A percentile compares a stretch with the other conserved stretches of the same genome.
phyloP scores from a whole-genome alignment of 2,888 invertebrate genomes.

The Trissonchulus sp. region DNA sequence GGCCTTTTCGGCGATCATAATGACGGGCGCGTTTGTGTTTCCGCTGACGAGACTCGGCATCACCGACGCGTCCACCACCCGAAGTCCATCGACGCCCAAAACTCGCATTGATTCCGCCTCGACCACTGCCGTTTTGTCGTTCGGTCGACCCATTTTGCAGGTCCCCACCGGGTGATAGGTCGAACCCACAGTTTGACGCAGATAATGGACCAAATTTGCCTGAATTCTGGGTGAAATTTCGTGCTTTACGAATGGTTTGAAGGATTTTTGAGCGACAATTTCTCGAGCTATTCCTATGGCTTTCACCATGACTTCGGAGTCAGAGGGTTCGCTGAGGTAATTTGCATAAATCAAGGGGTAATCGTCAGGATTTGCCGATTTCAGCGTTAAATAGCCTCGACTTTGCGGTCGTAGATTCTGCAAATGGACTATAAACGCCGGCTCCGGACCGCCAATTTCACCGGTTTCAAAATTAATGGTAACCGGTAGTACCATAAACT shows the following conservation, averaged over 20 bases:
- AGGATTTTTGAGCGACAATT: slow-evolving; percentile 45
- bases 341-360: slow-evolving; percentile 83
- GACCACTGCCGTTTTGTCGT: slow-evolving; percentile 62
- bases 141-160: slow-evolving; percentile 62
- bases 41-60: slow-evolving; percentile 71
- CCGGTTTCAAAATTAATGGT: too few relatives aligned
- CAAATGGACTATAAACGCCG: slow-evolving; percentile 57
- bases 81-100: slow-evolving; percentile 62
- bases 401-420: slow-evolving; percentile 71
- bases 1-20: slow-evolving; percentile 58
- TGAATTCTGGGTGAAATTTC: slow-evolving; percentile 41
- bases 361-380: slow-evolving; percentile 67
- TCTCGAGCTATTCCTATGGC: slow-evolving; percentile 39
- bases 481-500: slow-evolving; percentile 58
- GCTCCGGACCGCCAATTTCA: slow-evolving; percentile 56
- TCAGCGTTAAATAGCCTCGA: slow-evolving; percentile 70
- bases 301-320: slow-evolving; percentile 49
- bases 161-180: slow-evolving; percentile 76
- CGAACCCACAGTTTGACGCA: slow-evolving; percentile 55
- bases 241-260: slow-evolving; percentile 46
- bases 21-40: slow-evolving; percentile 61
- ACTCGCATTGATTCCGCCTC: slow-evolving; percentile 60
- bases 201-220: slow-evolving; percentile 45
- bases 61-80: slow-evolving; percentile 73
- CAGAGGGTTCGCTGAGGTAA: slow-evolving; percentile 66